Evolutionary conservation across 2,888 invertebrate species (phyloP).

Genomic region (Sarcophaga carnaria): DNA sequence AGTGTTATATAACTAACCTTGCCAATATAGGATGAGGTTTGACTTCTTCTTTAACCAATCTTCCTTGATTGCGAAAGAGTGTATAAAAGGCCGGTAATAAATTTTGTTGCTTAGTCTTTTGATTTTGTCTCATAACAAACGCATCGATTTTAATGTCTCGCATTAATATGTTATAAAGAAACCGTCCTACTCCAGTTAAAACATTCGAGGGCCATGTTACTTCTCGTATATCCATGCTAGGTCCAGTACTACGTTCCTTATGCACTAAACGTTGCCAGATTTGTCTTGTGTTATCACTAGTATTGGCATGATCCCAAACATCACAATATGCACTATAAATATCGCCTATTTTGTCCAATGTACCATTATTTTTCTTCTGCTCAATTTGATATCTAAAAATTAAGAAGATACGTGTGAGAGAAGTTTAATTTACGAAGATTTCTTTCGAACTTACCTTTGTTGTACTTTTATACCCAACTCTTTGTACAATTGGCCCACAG

Average conservation of each 20-base stretch:
- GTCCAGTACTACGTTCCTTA: constrained; percentile 82
- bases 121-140: constrained; percentile 85
- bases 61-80: constrained; percentile 87
- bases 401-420: background rate
- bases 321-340: constrained; percentile 86
- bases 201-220: constrained; percentile 87
- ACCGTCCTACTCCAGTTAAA: constrained; percentile 88
- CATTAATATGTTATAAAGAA: constrained; percentile 93
- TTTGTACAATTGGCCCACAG: constrained; percentile 85
- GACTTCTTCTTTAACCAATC: constrained; percentile 86
- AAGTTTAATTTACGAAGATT: background rate
- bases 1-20: constrained; percentile 75
- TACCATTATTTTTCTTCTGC: constrained; percentile 86
- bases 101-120: constrained; percentile 82
- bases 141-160: constrained; percentile 92
- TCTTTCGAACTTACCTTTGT: constrained; percentile 76
- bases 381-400: constrained; percentile 85
- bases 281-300: constrained; percentile 85
- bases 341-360: constrained; percentile 85
- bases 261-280: constrained; percentile 88
- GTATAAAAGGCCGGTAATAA: constrained; percentile 90
- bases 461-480: constrained; percentile 88
- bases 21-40: constrained; percentile 92
- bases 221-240: constrained; percentile 84
- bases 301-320: constrained; percentile 84